These are phyloP conservation scores for Pelobates fuscus DNA, from an alignment of 2,113 vertebrate species.

Conservation along the genomic window DNA sequence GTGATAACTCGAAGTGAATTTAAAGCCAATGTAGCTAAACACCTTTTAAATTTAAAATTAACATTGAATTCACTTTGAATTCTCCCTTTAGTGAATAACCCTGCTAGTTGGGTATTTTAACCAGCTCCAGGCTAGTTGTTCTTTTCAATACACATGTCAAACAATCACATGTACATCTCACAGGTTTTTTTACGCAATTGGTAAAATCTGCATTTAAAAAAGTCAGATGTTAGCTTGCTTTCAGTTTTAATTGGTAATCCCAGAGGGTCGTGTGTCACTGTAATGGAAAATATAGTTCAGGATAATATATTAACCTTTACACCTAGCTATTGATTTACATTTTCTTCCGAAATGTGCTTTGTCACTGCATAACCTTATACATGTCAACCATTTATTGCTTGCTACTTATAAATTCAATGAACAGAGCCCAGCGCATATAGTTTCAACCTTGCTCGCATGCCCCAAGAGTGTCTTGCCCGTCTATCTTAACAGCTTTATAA, in stretches of 20 bases:
- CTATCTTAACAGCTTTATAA: not conserved
- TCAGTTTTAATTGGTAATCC: not conserved
- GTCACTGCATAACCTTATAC: not conserved
- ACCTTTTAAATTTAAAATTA: no score
- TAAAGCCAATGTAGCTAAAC: no score
- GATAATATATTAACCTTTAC: not conserved
- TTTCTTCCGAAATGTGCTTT: not conserved
- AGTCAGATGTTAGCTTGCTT: not conserved
- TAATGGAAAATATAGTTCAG: constrained; percentile 5
- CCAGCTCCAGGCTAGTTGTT: not conserved
- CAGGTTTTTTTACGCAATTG: not conserved
- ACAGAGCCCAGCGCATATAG: not conserved
- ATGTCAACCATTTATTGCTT: not conserved
- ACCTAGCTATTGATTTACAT: not conserved
- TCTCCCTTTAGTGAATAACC: no score
- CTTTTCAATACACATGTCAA: not conserved
- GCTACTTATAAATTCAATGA: not conserved
- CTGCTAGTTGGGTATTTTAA: not conserved
- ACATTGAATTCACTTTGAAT: no score
- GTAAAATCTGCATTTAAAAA: not conserved
- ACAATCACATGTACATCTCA: not conserved
- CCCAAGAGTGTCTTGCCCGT: not conserved
- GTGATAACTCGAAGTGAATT: no score
- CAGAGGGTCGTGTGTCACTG: not conserved
- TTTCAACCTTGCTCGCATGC: not conserved